Base-by-base conservation (phyloP, 2,797 vertebrate species). In the Catharus ustulatus region DNA sequence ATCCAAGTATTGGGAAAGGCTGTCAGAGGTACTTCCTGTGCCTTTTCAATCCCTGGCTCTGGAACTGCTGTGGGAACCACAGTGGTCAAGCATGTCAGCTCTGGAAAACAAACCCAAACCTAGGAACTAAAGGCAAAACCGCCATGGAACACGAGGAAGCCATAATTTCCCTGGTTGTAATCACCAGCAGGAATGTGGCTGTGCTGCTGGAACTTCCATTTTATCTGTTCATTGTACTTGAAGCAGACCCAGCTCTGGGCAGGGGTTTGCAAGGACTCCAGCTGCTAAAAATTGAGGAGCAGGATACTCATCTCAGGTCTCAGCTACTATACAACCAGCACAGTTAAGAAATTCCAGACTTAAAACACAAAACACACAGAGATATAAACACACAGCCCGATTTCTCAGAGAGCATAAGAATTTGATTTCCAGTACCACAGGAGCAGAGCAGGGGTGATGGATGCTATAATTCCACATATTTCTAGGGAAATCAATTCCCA, bases 201-300 rank as follows among this genome's bases (percentile, higher is more conserved):
- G 2, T 45, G 36, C 64, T 80, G 61, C 52, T 36, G 27, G 8
- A 58, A 38, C 21, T 74, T 64, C 42, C 46, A 69, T 36, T 72
- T 88, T 49, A 26, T 24, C 40, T 40, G 10, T 36, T 82, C 62
- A 52, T 48, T 0, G 0, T 36, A 32, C 23, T 26, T 48, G 27
- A 83, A 61, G 29, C 0, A 0, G 42, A 51, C 42, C 52, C 49
- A 59, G 22, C 15, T 45, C 42, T 71, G 14, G 1, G 38, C 49
- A 5, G 1, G 51, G 42, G 8, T 8, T 1, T 0, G 9, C 0
- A 0, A 62, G 42, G 30, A 32, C 7, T 49, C 54, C 15, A 7
- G 43, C 27, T 42, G 3, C 26, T 14, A 78, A 36, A 81, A 62
- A 45, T 0, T 26, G 23, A 73, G 38, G 34, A 92, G 43, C 36